Conservation (phyloP, 2,113 vertebrate genomes). For the Pheucticus melanocephalus region DNA sequence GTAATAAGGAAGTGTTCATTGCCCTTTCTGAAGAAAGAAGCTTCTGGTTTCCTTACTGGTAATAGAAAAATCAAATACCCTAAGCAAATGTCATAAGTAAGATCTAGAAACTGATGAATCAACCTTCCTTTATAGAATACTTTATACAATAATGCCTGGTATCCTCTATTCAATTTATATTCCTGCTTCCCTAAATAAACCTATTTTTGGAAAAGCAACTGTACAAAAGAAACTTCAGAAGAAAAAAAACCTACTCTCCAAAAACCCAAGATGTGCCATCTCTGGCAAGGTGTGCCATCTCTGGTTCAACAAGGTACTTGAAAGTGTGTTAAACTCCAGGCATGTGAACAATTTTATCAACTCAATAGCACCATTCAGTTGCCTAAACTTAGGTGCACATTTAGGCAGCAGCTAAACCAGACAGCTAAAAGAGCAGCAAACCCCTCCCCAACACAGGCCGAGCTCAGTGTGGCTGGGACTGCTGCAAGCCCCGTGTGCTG, state of each 20-base stretch:
- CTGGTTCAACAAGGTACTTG: neutral
- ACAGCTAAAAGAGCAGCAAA: neutral
- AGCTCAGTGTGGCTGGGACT: fast-evolving
- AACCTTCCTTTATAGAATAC: neutral
- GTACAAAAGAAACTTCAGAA: neutral
- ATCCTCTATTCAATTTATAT: neutral
- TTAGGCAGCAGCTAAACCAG: neutral
- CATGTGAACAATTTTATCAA: neutral
- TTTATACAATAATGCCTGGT: neutral
- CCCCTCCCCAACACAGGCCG: neutral
- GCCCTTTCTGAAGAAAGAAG: neutral
- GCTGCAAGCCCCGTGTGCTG: fast-evolving
- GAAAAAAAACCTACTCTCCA: neutral
- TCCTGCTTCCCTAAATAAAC: neutral
- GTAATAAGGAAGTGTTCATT: neutral
- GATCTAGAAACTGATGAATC: neutral
- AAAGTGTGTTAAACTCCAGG: neutral
- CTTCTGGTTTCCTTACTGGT: neutral
- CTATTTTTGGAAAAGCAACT: neutral
- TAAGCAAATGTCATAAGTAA: neutral
- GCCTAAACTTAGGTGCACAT: neutral
- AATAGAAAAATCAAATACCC: constrained; percentile 38
- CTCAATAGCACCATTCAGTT: neutral
- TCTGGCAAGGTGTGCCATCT: fast-evolving
- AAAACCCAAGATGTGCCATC: neutral